Conservation (phyloP, 2,113 vertebrate genomes). For the Emydura subglobosa region DNA sequence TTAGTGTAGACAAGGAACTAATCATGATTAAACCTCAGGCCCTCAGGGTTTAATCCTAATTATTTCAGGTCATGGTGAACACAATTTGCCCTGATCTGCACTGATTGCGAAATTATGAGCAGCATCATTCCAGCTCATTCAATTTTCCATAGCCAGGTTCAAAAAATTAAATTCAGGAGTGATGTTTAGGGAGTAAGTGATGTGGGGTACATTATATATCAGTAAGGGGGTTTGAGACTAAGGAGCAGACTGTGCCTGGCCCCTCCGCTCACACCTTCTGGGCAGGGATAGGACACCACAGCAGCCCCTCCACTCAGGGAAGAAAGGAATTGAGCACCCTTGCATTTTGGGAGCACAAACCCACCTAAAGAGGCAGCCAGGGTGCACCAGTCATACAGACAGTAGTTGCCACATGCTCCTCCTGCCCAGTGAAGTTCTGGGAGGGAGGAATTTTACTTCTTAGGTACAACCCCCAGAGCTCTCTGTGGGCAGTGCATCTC, state of each 20-base stretch:
- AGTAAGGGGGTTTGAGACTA: too few species aligned
- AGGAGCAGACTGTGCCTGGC: too few species aligned
- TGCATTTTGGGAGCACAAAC: too few species aligned
- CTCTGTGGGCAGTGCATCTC: not conserved
- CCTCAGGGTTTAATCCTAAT: not conserved
- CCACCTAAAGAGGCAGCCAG: too few species aligned
- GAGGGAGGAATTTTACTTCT: not conserved
- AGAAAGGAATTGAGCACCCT: too few species aligned
- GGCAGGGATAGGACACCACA: too few species aligned
- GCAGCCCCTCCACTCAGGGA: too few species aligned
- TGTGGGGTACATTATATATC: not conserved
- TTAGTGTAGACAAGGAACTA: not conserved
- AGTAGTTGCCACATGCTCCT: not conserved
- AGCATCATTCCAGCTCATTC: not conserved
- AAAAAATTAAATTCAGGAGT: not conserved
- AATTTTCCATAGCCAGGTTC: not conserved
- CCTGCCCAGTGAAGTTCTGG: not conserved
- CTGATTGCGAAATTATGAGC: not conserved
- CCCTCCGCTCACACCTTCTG: too few species aligned
- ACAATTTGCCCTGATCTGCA: accelerated
- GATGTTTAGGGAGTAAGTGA: not conserved
- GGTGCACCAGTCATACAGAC: not conserved
- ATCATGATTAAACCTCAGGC: not conserved
- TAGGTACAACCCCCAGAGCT: not conserved
- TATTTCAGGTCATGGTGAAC: not conserved